Conservation (phyloP, 1,140 invertebrate genomes). For the Macrobrachium nipponense region DNA sequence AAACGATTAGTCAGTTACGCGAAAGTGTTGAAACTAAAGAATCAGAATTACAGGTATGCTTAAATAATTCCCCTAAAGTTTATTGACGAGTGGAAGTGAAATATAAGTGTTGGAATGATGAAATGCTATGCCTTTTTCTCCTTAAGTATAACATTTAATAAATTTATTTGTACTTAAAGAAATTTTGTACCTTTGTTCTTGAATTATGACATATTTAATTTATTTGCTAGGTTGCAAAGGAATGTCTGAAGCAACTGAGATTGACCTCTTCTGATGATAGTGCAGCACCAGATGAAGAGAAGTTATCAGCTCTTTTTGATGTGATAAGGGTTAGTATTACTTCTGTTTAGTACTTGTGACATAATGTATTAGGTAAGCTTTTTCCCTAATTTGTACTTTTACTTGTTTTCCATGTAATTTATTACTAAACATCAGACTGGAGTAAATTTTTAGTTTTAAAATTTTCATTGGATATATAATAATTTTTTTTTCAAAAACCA, state of each 20-base stretch:
- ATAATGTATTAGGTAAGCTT: no score
- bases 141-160: neutral
- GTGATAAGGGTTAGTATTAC: conserved; percentile 42
- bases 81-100: no score
- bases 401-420: no score
- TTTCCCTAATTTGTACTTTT: no score
- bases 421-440: no score
- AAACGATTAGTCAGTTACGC: conserved; percentile 31
- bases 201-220: neutral
- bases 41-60: conserved; percentile 54
- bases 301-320: conserved; percentile 55
- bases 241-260: conserved; percentile 55
- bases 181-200: neutral
- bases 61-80: neutral
- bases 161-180: neutral
- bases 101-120: no score
- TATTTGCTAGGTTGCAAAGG: conserved; percentile 54
- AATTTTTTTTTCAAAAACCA: no score
- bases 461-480: no score
- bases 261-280: conserved; percentile 51
- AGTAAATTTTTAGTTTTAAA: no score
- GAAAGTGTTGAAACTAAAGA: conserved; percentile 55
- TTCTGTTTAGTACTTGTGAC: neutral
- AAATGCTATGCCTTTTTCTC: neutral
- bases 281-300: conserved; percentile 54